Evolutionary conservation across 2,888 invertebrate species (phyloP).

Genomic region (Chymomyza procnemis): DNA sequence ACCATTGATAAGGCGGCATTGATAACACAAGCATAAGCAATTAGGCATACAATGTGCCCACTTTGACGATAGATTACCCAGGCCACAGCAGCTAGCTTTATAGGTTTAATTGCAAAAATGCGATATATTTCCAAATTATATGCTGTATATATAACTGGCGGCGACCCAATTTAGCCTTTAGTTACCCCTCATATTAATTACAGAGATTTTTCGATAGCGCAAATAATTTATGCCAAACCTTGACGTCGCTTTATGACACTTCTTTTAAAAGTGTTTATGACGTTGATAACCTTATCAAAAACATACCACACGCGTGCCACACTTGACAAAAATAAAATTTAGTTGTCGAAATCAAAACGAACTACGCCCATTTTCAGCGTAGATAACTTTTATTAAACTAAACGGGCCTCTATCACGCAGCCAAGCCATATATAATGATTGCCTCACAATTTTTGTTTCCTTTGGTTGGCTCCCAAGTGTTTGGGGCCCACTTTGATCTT

Average conservation of each 20-base stretch:
- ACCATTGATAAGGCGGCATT: background rate
- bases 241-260: background rate
- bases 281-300: constrained; percentile 1
- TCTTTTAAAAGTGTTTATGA: background rate
- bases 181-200: constrained; percentile 22
- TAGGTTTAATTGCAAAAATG: no score
- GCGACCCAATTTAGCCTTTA: background rate
- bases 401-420: no score
- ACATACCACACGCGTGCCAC: no score
- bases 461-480: no score
- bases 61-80: background rate
- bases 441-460: no score
- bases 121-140: no score
- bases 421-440: no score
- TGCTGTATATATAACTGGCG: background rate
- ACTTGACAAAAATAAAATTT: background rate
- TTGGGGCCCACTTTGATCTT: no score
- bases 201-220: background rate
- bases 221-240: background rate
- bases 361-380: background rate
- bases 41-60: background rate
- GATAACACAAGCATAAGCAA: background rate
- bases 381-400: background rate
- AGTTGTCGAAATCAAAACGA: background rate
- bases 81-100: no score